Evolutionary conservation across 2,113 vertebrate genomes (phyloP).

Genomic region (Nothoprocta pentlandii): DNA sequence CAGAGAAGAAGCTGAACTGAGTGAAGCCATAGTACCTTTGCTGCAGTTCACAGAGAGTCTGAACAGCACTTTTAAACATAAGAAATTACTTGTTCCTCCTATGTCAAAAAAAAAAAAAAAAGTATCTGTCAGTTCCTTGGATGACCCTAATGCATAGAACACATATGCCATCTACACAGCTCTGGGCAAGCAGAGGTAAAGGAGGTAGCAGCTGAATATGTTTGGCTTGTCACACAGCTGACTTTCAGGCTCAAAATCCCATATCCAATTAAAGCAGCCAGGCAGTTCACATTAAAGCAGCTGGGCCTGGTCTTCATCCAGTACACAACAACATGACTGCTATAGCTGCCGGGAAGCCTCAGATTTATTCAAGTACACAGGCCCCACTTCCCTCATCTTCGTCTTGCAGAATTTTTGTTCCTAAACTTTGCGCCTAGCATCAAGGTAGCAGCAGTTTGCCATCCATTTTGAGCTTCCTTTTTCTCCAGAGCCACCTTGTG

Average conservation of each 20-base stretch:
- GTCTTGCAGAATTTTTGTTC: neutral
- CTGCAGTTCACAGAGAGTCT: neutral
- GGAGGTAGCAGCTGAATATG: neutral
- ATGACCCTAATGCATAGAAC: neutral
- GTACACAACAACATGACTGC: neutral
- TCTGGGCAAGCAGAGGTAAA: neutral
- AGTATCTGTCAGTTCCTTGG: neutral
- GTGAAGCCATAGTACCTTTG: neutral
- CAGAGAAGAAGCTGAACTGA: neutral
- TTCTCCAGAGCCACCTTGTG: neutral
- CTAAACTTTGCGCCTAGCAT: neutral
- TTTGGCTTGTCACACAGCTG: neutral
- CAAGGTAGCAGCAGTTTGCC: neutral
- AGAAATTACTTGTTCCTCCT: neutral
- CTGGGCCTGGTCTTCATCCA: neutral
- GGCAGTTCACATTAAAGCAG: neutral
- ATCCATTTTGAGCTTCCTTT: neutral
- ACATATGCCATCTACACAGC: neutral
- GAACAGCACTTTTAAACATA: neutral
- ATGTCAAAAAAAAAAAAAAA: neutral
- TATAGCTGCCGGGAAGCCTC: neutral
- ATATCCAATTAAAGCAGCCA: conserved; percentile 26
- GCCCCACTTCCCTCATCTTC: neutral
- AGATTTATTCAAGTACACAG: neutral
- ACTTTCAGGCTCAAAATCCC: neutral